A percentile compares a stretch with the other conserved stretches of the same genome.
Conservation (phyloP, 2,113 vertebrate genomes). For the Sander lucioperca region DNA sequence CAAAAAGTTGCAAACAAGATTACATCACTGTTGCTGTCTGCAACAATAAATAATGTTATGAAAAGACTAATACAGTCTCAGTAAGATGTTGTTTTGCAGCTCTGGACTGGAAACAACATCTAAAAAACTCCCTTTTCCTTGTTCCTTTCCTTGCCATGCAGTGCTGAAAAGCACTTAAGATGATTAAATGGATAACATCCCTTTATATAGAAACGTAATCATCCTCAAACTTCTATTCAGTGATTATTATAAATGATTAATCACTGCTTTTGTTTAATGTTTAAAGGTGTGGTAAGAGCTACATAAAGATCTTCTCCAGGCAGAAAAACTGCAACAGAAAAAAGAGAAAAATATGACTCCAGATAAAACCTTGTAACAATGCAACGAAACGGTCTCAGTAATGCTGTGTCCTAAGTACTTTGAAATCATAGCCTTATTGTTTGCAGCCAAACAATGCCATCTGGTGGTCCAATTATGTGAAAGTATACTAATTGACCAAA, state of each 20-base stretch:
- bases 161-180: not conserved
- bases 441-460: conserved; percentile 53
- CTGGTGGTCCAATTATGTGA: conserved; percentile 50
- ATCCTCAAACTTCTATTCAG: not conserved
- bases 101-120: not conserved
- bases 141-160: not conserved
- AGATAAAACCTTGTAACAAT: not conserved
- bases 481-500: conserved; percentile 4
- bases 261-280: not conserved
- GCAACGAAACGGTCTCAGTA: not conserved
- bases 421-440: not conserved
- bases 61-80: not conserved
- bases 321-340: not conserved
- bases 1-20: not conserved
- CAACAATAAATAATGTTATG: not conserved
- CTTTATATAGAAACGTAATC: not conserved
- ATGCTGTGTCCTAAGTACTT: not conserved
- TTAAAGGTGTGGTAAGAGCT: not conserved
- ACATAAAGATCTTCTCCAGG: not conserved
- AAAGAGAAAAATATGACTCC: not conserved
- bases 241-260: not conserved
- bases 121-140: not conserved
- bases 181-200: not conserved
- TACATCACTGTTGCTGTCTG: not conserved
- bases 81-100: not conserved